phyloP scores from a whole-genome alignment of 1,140 invertebrate genomes.

The Pogonus chalceus region DNA sequence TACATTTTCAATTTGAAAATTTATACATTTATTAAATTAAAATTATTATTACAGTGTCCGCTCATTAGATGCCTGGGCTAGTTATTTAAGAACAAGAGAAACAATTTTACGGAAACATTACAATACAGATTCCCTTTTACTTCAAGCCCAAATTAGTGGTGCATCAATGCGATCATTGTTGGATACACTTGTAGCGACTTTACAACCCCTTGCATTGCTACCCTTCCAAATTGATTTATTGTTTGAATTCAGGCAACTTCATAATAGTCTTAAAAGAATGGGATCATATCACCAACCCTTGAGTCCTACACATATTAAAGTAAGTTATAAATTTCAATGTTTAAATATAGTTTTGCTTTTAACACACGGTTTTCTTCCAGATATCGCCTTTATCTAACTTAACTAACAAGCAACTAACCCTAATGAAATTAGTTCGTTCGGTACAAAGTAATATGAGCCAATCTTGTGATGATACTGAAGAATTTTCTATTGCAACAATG shows the following conservation, averaged over 20 bases:
- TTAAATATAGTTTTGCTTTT: neutral
- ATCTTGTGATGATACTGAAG: conserved; percentile 39
- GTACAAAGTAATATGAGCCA: conserved; percentile 39
- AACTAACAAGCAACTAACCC: conserved; percentile 44
- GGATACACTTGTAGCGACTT: conserved; percentile 59
- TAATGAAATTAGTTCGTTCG: conserved; percentile 43
- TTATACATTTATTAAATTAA: neutral
- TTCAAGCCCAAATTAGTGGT: conserved; percentile 55
- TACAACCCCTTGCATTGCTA: conserved; percentile 64
- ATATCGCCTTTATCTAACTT: conserved; percentile 22
- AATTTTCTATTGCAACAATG: conserved; percentile 26
- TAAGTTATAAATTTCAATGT: conserved; percentile 13
- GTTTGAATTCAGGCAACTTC: conserved; percentile 66
- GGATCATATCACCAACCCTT: conserved; percentile 34
- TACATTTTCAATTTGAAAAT: conserved; percentile 3
- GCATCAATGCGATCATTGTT: conserved; percentile 51
- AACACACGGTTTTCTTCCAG: neutral
- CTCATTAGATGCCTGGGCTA: conserved; percentile 76
- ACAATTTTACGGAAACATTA: conserved; percentile 75
- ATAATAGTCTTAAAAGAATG: conserved; percentile 62
- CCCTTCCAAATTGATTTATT: conserved; percentile 73
- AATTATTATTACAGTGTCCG: conserved; percentile 49
- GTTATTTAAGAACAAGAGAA: conserved; percentile 70
- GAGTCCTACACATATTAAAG: conserved; percentile 30
- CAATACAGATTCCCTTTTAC: conserved; percentile 55